Percentiles rank a stretch among this genome's conserved stretches.
Evolutionary conservation across 2,888 invertebrate genomes (phyloP).

Genomic region (Acanthosepion lycidas): DNA sequence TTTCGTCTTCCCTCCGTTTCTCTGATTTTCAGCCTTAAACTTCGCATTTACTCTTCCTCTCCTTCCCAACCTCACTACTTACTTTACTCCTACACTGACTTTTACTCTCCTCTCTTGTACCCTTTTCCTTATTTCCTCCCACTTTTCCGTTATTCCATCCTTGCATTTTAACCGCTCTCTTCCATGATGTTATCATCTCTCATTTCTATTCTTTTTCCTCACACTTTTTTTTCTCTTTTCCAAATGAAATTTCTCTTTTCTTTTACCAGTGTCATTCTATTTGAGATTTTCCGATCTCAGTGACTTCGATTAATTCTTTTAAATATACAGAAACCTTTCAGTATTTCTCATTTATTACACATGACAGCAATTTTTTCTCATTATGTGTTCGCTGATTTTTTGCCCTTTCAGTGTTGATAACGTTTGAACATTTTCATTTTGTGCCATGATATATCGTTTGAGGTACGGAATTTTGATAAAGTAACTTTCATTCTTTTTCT

Average conservation of each 20-base stretch:
- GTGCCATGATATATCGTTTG: not conserved
- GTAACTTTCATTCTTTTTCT: not conserved
- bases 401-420: not conserved
- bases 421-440: not conserved
- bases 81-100: not conserved
- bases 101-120: not conserved
- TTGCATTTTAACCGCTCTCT: not conserved
- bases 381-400: not conserved
- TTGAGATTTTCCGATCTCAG: not conserved
- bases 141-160: not conserved
- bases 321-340: conserved; percentile 10
- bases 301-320: not conserved
- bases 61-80: not conserved
- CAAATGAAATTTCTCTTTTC: too few species aligned
- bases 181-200: not conserved
- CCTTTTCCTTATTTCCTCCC: not conserved
- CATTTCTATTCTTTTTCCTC: not conserved
- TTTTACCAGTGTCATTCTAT: too few species aligned
- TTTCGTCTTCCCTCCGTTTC: not conserved
- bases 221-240: not conserved
- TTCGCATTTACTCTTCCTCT: not conserved
- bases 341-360: not conserved
- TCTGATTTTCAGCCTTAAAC: not conserved
- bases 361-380: not conserved
- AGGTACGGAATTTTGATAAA: not conserved